These are phyloP conservation scores for Scopus umbretta DNA, from an alignment of 2,113 vertebrate genomes.

Conservation along the genomic window DNA sequence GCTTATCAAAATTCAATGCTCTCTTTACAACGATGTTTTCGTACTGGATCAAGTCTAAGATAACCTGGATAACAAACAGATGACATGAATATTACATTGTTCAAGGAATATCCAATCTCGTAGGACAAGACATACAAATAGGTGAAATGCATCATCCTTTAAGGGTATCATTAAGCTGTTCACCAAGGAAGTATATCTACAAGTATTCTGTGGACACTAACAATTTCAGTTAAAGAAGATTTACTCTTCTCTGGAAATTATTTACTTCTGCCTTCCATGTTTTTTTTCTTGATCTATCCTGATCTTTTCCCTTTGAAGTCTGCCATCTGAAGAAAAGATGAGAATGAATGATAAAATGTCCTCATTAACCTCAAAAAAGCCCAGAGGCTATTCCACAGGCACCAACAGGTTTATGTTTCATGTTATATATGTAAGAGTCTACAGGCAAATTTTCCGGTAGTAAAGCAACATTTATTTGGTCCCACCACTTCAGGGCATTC, in stretches of 20 bases:
- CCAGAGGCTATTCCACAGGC: not conserved
- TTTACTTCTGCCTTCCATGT: not conserved
- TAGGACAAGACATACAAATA: not conserved
- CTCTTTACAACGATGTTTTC: conserved; percentile 81
- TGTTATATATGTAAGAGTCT: not conserved
- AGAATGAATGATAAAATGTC: not conserved
- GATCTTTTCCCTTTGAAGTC: not conserved
- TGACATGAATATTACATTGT: not conserved
- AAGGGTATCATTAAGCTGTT: not conserved
- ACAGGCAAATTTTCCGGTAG: not conserved
- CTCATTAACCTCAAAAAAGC: not conserved
- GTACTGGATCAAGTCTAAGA: conserved; percentile 84
- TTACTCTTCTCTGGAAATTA: not conserved
- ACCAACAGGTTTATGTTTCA: not conserved
- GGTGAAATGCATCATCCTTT: not conserved
- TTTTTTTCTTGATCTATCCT: not conserved
- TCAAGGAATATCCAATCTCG: not conserved
- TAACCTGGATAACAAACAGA: conserved; percentile 74
- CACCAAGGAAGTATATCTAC: not conserved
- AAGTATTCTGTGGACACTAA: not conserved
- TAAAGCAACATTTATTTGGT: not conserved
- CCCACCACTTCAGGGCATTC: not conserved
- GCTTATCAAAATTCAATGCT: conserved; percentile 70
- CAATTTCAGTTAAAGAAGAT: not conserved
- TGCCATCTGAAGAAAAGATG: not conserved